A percentile compares a stretch with the other conserved stretches of the same genome.
These are phyloP conservation scores for Arizona elegans DNA, from an alignment of 2,113 vertebrate species.

Conservation along the genomic window DNA sequence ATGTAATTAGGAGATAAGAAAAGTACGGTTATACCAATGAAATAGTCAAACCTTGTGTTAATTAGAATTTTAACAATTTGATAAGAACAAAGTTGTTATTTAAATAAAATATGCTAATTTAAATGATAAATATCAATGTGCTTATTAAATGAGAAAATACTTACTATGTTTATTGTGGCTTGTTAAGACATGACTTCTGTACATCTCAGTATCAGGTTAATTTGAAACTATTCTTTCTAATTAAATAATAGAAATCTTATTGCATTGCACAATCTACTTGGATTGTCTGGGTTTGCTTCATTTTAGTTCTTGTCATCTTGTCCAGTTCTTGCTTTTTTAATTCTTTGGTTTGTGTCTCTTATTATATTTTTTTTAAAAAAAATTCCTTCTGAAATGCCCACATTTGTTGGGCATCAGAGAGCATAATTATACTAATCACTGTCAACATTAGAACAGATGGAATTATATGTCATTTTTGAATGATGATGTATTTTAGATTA, in stretches of 20 bases:
- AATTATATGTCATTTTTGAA: neutral
- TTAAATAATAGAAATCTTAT: neutral
- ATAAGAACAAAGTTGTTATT: neutral
- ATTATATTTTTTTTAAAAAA: neutral
- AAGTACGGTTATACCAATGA: conserved; percentile 16
- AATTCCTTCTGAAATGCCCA: neutral
- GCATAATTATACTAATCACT: neutral
- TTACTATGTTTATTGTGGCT: conserved; percentile 7
- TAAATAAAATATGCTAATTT: conserved; percentile 40
- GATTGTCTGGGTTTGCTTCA: neutral
- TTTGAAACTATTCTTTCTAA: neutral
- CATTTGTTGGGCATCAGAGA: neutral
- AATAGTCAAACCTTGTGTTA: conserved; percentile 27
- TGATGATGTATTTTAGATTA: neutral
- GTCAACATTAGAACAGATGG: neutral
- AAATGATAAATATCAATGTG: neutral
- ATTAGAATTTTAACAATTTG: conserved; percentile 28
- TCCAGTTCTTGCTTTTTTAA: neutral
- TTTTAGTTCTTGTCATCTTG: neutral
- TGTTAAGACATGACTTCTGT: neutral
- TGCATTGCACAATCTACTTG: neutral
- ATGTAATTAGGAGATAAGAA: neutral
- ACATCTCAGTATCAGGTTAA: neutral
- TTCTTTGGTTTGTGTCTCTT: neutral
- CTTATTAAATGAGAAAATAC: conserved; percentile 20